Evolutionary conservation across 2,888 invertebrate species (phyloP), one percentile per base, ranked within the genome.

Genomic region (Philereme transversata): DNA sequence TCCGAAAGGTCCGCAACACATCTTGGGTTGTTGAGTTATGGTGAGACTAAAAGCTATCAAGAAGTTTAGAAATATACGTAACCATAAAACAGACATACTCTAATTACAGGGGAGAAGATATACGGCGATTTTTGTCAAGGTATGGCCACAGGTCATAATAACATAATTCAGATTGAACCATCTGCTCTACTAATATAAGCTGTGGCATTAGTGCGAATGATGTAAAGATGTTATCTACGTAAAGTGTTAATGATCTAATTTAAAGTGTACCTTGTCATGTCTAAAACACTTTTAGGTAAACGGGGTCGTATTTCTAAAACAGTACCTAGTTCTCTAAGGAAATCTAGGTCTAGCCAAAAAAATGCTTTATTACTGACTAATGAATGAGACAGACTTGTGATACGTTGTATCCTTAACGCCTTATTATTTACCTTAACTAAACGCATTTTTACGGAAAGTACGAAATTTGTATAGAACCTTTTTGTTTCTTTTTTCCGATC

Each of bases 161-260:
- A n/a, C n/a, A n/a, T n/a, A 22, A 22, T 22, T 22, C 22, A 22
- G 22, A 22, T 22, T 22, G 9, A 5, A 41, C 51, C 9, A 33
- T 33, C 52, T 52, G 22, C 45, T 52, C 3, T 40, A 11, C 33
- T 40, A 22, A 22, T 40, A 43, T 43, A 9, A 43, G 22, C 40
- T 40, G 22, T 22, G 43, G 51, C 33, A 50, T 40, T 38, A 41
- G 11, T 48, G 41, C 33, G 5, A 46, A 36, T 45, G 43, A 11
- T 10, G 52, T 38, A 46, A 53, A 45, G 45, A 53, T 46, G 33
- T 46, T 46, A 53, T 46, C 46, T 46, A 11, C 38, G 4, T 52
- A 10, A 33, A 38, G 36, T 45, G 52, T 46, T 46, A 46, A 53
- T 53, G 46, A 53, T 53, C 53, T 46, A 46, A 53, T 53, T 53